These are phyloP conservation scores for Palloptera scutellata DNA, from an alignment of 2,888 invertebrate genomes.

Conservation along the genomic window DNA sequence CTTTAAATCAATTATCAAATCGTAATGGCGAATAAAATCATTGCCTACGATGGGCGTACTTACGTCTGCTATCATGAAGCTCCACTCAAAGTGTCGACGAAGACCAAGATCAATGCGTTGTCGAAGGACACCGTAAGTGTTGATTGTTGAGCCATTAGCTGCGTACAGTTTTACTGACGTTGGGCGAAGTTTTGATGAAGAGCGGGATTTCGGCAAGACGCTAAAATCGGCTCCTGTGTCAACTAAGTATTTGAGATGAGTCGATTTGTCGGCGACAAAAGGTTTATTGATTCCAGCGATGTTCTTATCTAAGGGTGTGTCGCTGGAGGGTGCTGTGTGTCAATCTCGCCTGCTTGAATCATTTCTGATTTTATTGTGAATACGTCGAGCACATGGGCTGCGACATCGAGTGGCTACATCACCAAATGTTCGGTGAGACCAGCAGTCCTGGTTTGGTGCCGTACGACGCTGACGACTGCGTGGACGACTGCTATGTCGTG, in stretches of 20 bases:
- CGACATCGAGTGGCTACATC: background rate
- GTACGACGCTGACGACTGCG: too few species aligned
- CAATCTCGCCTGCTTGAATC: background rate
- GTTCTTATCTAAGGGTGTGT: background rate
- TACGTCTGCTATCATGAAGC: conserved; percentile 30
- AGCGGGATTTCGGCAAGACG: background rate
- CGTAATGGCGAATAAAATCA: conserved; percentile 9
- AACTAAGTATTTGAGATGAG: background rate
- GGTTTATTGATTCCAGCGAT: background rate
- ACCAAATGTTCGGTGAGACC: background rate
- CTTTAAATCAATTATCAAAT: background rate
- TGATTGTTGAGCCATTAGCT: conserved; percentile 16
- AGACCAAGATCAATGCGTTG: conserved; percentile 29
- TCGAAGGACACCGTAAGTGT: conserved; percentile 23
- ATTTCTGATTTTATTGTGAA: background rate
- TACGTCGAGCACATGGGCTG: background rate
- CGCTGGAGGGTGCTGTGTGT: background rate
- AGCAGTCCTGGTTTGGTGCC: background rate
- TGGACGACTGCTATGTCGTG: too few species aligned
- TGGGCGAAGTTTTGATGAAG: conserved; percentile 1
- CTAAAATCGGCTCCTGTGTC: conserved; percentile 12
- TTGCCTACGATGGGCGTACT: conserved; percentile 20
- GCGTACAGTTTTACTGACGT: conserved; percentile 24
- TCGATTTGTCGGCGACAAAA: background rate
- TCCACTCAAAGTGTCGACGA: conserved; percentile 25